These are phyloP conservation scores for Phorcus lineatus DNA, from an alignment of 2,888 invertebrate species.

Conservation along the genomic window DNA sequence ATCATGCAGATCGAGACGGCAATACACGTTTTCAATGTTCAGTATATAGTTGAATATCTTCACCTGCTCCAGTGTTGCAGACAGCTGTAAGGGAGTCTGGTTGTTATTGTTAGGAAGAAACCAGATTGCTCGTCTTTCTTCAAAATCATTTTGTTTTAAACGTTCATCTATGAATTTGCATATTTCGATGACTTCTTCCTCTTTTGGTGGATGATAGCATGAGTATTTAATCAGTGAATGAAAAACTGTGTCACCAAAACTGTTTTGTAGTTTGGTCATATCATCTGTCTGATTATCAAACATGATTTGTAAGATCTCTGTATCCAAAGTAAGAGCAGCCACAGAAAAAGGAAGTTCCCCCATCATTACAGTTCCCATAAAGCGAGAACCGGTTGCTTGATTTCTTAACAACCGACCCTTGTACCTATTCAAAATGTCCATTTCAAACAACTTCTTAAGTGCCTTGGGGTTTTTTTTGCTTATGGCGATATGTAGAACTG, in stretches of 20 bases:
- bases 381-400: constrained; percentile 47
- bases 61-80: constrained; percentile 49
- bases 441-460: constrained; percentile 29
- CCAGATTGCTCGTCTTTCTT: constrained; percentile 43
- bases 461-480: constrained; percentile 40
- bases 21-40: constrained; percentile 52
- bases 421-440: constrained; percentile 1
- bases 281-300: constrained; percentile 36
- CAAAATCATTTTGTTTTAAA: neutral
- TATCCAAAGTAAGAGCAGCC: constrained; percentile 54
- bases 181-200: neutral
- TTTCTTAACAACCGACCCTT: constrained; percentile 17
- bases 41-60: constrained; percentile 52
- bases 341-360: constrained; percentile 57
- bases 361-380: constrained; percentile 55
- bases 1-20: constrained; percentile 56
- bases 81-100: constrained; percentile 54
- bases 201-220: constrained; percentile 47
- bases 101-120: constrained; percentile 50
- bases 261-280: constrained; percentile 35
- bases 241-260: constrained; percentile 51
- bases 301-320: constrained; percentile 43
- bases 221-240: constrained; percentile 51
- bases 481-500: constrained; percentile 48
- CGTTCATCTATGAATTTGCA: neutral